A percentile compares a stretch with the other conserved stretches of the same genome.
phyloP scores from a whole-genome alignment of 1,140 invertebrate genomes.

The Stenopsyche tienmushanensis region DNA sequence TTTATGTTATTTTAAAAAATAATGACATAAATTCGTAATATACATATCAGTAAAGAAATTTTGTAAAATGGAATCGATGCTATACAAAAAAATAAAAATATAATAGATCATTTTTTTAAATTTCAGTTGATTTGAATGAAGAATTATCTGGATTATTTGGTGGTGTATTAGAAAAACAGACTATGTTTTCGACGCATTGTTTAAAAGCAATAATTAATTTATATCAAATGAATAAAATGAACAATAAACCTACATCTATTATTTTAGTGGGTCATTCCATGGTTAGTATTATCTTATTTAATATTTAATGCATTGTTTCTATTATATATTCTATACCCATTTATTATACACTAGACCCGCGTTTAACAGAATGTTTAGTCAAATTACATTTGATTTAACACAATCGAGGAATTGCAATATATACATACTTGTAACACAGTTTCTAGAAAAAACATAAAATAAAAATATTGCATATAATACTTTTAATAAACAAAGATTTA shows the following conservation, averaged over 20 bases:
- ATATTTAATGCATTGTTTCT: background rate
- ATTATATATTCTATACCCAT: no score
- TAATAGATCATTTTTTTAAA: background rate
- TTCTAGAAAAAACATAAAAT: no score
- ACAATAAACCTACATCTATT: conserved; percentile 55
- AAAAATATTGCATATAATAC: no score
- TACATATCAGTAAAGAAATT: background rate
- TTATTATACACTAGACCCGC: no score
- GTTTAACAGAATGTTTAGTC: no score
- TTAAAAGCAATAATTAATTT: conserved; percentile 68
- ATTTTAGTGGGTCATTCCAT: conserved; percentile 84
- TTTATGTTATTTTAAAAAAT: no score
- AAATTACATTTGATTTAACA: no score
- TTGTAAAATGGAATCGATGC: background rate
- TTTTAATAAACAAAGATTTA: no score
- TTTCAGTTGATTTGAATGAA: conserved; percentile 69
- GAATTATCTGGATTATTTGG: conserved; percentile 74
- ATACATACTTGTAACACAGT: no score
- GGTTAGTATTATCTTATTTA: conserved; percentile 56
- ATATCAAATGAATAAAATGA: conserved; percentile 53
- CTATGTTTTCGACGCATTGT: conserved; percentile 67
- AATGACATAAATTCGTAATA: conserved; percentile 46
- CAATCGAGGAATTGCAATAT: no score
- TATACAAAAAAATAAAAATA: conserved; percentile 1
- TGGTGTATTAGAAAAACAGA: conserved; percentile 70